Conservation (phyloP, 1,140 invertebrate genomes). For the Bombus difficillimus region DNA sequence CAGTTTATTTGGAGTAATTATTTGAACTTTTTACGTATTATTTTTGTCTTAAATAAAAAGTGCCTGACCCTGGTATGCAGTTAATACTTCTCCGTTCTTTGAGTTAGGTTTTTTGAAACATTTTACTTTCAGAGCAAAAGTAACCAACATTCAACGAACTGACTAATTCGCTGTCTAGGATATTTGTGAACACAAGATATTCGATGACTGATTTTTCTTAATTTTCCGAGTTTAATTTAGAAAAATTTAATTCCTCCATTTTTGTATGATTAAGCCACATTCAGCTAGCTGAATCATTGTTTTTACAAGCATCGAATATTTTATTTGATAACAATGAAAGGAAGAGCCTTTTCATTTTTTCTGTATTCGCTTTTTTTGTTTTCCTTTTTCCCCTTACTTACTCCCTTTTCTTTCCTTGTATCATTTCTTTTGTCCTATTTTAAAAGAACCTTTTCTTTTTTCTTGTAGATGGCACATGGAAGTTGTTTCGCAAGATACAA, state of each 20-base stretch:
- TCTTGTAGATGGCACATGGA: slow-evolving; percentile 74
- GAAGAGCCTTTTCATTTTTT: too few species aligned
- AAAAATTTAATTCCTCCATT: not conserved
- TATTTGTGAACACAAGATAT: not conserved
- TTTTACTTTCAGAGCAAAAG: not conserved
- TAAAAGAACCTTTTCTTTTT: not conserved
- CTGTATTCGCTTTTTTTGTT: too few species aligned
- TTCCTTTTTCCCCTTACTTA: not conserved
- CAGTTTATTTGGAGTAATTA: too few species aligned
- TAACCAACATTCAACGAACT: not conserved
- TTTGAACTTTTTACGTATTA: too few species aligned
- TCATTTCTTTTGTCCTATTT: not conserved
- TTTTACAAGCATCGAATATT: too few species aligned
- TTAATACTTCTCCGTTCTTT: too few species aligned
- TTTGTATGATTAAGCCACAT: too few species aligned
- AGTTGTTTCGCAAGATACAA: slow-evolving; percentile 68
- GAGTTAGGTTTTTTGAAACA: not conserved
- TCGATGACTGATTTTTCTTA: not conserved
- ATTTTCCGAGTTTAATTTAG: not conserved
- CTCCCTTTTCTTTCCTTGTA: not conserved
- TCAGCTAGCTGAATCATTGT: too few species aligned
- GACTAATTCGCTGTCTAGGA: not conserved
- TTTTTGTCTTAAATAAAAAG: too few species aligned
- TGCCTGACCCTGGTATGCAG: too few species aligned
- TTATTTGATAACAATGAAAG: too few species aligned